These are phyloP conservation scores for Lasioglossum malachurum DNA, from an alignment of 2,888 invertebrate species.

Conservation along the genomic window DNA sequence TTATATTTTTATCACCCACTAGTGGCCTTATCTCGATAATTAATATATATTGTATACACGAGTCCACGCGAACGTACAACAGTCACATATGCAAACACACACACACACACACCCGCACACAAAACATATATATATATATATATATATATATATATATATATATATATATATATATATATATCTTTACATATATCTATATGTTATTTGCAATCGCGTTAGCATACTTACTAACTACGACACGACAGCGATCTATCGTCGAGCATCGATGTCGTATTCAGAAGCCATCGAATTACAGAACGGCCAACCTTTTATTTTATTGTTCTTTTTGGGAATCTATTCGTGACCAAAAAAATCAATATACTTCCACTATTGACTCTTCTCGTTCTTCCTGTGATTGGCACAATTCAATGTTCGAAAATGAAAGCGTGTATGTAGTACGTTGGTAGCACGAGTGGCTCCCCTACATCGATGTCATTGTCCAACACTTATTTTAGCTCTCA, in stretches of 20 bases:
- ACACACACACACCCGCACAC: constrained; percentile 17
- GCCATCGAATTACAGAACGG: constrained; percentile 37
- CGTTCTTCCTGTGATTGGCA: constrained; percentile 63
- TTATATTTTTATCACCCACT: constrained; percentile 83
- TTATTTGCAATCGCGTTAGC: constrained; percentile 68
- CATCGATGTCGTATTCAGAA: constrained; percentile 43
- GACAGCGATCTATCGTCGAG: constrained; percentile 69
- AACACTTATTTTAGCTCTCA: background rate
- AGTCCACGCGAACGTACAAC: too few species aligned
- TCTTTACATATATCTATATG: constrained; percentile 59
- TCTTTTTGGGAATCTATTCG: constrained; percentile 6
- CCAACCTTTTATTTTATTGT: constrained; percentile 1
- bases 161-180: constrained; percentile 30
- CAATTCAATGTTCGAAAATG: constrained; percentile 33
- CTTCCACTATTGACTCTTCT: constrained; percentile 52
- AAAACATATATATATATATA: background rate
- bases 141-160: constrained; percentile 34
- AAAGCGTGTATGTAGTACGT: constrained; percentile 19
- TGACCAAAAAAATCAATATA: constrained; percentile 51
- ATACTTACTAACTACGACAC: constrained; percentile 66
- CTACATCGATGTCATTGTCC: constrained; percentile 13
- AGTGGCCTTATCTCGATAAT: constrained; percentile 84
- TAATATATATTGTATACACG: constrained; percentile 33
- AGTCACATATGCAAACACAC: background rate
- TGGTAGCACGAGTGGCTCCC: constrained; percentile 47